Evolutionary conservation across 2,797 vertebrate species (phyloP), one percentile per base, ranked within the genome.

Genomic region (Choloepus didactylus): DNA sequence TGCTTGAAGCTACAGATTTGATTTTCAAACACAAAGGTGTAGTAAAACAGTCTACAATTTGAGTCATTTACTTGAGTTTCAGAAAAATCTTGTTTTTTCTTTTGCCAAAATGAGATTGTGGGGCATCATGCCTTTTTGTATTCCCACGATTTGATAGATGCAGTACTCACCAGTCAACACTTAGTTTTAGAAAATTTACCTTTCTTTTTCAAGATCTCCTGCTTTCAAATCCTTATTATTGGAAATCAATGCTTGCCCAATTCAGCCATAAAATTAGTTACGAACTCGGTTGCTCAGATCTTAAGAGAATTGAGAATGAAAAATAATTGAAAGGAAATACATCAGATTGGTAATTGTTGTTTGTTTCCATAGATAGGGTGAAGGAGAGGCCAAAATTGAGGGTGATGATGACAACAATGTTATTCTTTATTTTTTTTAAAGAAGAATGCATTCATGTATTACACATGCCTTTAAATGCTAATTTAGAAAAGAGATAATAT

Each of bases 11-110:
- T 86, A 75, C 3, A 83, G n/a, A 38, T 49, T 87, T 91, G 60
- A 86, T 83, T 91, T 94, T 90, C 86, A 92, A 92, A 54, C 6
- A 54, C 6, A 46, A 49, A 83, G 11, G 2, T 69, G 86, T 85
- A 66, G 83, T 69, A 51, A 85, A 85, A 5, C 9, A 38, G 66
- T 79, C 25, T 75, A 49, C 29, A 70, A 82, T 6, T 35, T 59
- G 14, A 75, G 27, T 51, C 35, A 49, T 29, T 79, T 79, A 76
- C 54, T 31, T 73, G 44, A 93, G 6, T 90, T 93, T 95, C 29
- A 82, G 60, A 73, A 69, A 23, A 49, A 2, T n/a, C 9, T 67
- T 56, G 5, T 38, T 80, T 81, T 66, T 67, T 31, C 38, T 70
- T 79, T 93, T 31, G 59, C 12, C 60, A 83, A 67, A 92, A 88